A percentile compares a stretch with the other conserved stretches of the same genome.
Evolutionary conservation across 2,888 invertebrate species (phyloP).

Genomic region (Thymelicus sylvestris): DNA sequence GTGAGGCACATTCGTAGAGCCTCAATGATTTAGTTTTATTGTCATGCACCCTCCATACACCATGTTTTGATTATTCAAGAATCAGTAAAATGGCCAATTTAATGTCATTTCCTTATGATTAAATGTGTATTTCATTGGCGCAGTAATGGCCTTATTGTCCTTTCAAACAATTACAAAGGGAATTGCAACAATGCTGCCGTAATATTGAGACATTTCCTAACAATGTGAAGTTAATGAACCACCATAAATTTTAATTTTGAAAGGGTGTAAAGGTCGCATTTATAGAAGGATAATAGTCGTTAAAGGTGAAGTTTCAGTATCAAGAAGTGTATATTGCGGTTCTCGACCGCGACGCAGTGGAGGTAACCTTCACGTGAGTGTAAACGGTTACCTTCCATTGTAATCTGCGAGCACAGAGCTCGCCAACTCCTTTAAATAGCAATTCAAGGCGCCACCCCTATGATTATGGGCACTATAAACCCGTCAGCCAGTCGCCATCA

Average conservation of each 20-base stretch:
- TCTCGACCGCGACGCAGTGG: constrained; percentile 43
- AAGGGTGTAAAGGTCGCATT: constrained; percentile 9
- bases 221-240: neutral
- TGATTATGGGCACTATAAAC: constrained; percentile 73
- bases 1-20: constrained; percentile 73
- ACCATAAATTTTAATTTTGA: constrained; percentile 1
- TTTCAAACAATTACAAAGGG: constrained; percentile 3
- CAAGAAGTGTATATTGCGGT: neutral
- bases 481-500: constrained; percentile 64
- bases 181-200: neutral
- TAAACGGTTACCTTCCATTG: constrained; percentile 64
- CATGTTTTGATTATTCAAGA: constrained; percentile 65
- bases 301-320: constrained; percentile 17
- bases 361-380: constrained; percentile 67
- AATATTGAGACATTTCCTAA: neutral
- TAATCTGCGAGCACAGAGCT: constrained; percentile 59
- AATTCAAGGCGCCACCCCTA: constrained; percentile 70
- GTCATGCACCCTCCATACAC: constrained; percentile 76
- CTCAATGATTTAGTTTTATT: constrained; percentile 83
- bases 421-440: constrained; percentile 68
- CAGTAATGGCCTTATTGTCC: constrained; percentile 7
- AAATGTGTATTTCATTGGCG: constrained; percentile 1
- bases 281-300: constrained; percentile 1
- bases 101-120: constrained; percentile 47
- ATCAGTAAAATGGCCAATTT: constrained; percentile 54